Base-by-base conservation (phyloP, 2,113 vertebrate genomes). In the Cygnus buccinator region DNA sequence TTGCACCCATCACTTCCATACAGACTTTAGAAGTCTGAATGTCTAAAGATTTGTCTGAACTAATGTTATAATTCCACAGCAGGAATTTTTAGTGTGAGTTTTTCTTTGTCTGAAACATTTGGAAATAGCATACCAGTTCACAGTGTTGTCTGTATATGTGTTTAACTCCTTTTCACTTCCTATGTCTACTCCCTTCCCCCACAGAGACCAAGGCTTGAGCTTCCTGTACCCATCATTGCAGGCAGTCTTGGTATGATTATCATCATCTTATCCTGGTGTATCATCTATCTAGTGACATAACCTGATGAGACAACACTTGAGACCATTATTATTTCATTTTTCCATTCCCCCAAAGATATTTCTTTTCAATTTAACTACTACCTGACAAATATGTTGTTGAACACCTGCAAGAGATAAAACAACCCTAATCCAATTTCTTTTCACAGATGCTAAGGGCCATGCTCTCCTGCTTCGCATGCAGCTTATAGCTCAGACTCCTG, bases 311-410 rank as follows among this genome's bases (percentile, higher is more conserved):
- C 88, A 57, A 94, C 94, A 66, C 62, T 91, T 82, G 48, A 54
- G 70, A 97, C 95, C 33, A 95, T 66, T 94, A 92, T 89, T 92
- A 93, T 95, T 97, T 97, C 54, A 87, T 96, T 96, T 94, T 97
- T 97, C 76, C 68, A 82, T 96, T 96, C 84, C 88, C 62, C 59
- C 75, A 86, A 97, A 97, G 28, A 84, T 75, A 91, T 92, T 96
- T 97, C 73, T 95, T 94, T 95, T 96, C 83, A 71, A 76, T 93
- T 97, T 96, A 96, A 91, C 50, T 96, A 79, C 85, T 89, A 86
- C 77, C 73, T 95, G 78, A 94, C 84, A 96, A 96, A 97, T 97
- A 89, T 92, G 89, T 90, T 91, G 71, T 67, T 89, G 83, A 97
- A 94, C 86, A 95, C 72, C 90, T 97, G 84, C 76, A 96, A 95